phyloP scores from a whole-genome alignment of 1,140 invertebrate genomes.

The Drosophila nigrodunni region DNA sequence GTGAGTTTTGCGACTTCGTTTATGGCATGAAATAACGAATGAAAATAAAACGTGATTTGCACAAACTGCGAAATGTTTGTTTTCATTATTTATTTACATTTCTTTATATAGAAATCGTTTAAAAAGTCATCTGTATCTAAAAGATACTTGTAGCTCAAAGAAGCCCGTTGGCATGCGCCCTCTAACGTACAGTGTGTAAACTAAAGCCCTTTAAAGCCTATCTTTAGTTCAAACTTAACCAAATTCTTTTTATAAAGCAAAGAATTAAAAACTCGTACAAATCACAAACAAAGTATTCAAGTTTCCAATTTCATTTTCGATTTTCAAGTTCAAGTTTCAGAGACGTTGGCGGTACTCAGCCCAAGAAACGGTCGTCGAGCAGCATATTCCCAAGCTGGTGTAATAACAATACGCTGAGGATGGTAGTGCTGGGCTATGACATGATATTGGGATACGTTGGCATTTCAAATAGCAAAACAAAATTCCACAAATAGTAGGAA shows the following conservation, averaged over 20 bases:
- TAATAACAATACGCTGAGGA: slow-evolving; percentile 4
- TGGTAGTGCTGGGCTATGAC: background rate
- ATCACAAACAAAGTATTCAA: too few species aligned
- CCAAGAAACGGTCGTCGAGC: background rate
- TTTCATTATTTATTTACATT: too few species aligned
- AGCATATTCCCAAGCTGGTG: slow-evolving; percentile 16
- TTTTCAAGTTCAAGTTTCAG: background rate
- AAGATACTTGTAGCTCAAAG: too few species aligned
- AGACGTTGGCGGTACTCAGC: background rate
- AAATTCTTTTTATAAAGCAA: too few species aligned
- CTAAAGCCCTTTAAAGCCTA: too few species aligned
- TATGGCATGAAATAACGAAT: background rate
- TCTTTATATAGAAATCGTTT: too few species aligned
- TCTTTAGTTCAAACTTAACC: too few species aligned
- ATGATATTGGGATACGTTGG: background rate
- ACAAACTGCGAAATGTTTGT: background rate
- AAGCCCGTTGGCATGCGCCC: too few species aligned
- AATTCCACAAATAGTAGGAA: background rate
- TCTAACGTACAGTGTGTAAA: too few species aligned
- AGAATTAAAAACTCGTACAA: too few species aligned
- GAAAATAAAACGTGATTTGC: background rate
- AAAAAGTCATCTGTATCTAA: too few species aligned
- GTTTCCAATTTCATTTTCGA: too few species aligned
- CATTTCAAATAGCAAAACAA: slow-evolving; percentile 8
- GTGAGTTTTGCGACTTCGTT: background rate